These are phyloP conservation scores for Gallinago paraguaiae DNA, from an alignment of 2,113 vertebrate species.

Conservation along the genomic window DNA sequence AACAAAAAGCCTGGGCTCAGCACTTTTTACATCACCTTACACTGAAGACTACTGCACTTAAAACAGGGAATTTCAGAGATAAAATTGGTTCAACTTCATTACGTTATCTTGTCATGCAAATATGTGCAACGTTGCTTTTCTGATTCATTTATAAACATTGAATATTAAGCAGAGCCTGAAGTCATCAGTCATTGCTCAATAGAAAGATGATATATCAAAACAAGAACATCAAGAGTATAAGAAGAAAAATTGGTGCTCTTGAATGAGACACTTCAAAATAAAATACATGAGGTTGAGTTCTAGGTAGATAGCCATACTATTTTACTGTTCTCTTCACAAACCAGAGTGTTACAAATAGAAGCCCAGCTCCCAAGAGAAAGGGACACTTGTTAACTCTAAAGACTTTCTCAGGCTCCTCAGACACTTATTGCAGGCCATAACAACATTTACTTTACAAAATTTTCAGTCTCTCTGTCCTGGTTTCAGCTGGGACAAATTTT, in stretches of 20 bases:
- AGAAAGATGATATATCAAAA: constrained; percentile 29
- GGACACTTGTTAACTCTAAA: not conserved
- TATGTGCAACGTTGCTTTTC: not conserved
- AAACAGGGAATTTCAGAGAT: not conserved
- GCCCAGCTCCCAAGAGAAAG: not conserved
- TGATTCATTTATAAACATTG: constrained; percentile 46
- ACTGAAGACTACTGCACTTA: not conserved
- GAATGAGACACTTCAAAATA: constrained; percentile 6
- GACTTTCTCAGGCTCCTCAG: not conserved
- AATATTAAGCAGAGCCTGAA: not conserved
- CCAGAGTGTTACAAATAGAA: not conserved
- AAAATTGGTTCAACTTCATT: constrained; percentile 12
- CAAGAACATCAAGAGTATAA: not conserved
- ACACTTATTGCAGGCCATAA: not conserved
- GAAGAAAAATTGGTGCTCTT: not conserved
- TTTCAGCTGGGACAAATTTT: not conserved
- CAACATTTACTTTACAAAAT: not conserved
- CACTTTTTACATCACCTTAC: not conserved
- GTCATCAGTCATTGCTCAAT: constrained; percentile 37
- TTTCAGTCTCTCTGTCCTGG: not conserved
- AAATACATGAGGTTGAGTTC: not conserved
- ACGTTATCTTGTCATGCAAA: constrained; percentile 17
- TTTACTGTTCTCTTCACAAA: not conserved
- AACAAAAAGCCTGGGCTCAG: not conserved
- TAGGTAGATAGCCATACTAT: not conserved